A percentile compares a stretch with the other conserved stretches of the same genome.
phyloP scores from a whole-genome alignment of 2,797 vertebrate species.

The Anolis apletophallus region DNA sequence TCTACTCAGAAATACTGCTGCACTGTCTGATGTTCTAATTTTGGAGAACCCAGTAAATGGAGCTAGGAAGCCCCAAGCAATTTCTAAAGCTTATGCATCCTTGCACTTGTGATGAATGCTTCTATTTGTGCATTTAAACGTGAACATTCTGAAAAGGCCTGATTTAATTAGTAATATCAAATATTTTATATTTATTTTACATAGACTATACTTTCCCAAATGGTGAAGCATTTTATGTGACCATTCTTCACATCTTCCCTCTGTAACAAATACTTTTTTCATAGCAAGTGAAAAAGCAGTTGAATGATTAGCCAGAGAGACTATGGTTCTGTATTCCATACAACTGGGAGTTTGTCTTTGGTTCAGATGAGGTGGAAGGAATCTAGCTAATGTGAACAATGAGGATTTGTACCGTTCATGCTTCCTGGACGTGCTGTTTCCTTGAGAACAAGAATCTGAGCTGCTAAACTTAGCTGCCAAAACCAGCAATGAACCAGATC shows the following conservation, averaged over 20 bases:
- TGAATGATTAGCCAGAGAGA: neutral
- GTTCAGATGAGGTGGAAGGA: conserved; percentile 59
- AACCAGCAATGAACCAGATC: conserved; percentile 74
- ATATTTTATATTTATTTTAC: neutral
- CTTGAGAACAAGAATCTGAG: conserved; percentile 71
- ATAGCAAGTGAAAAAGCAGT: conserved; percentile 52
- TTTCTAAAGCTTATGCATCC: neutral
- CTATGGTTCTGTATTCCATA: conserved; percentile 54
- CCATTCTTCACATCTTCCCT: conserved; percentile 3
- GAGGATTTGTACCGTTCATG: conserved; percentile 73
- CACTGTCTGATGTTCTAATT: conserved; percentile 22
- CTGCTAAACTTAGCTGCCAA: conserved; percentile 73
- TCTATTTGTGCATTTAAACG: neutral
- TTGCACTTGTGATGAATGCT: neutral
- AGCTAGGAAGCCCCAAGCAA: neutral
- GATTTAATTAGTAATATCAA: neutral
- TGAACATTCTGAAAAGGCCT: conserved; percentile 14
- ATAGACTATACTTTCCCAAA: conserved; percentile 20
- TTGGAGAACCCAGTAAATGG: conserved; percentile 7
- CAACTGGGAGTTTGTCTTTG: conserved; percentile 69
- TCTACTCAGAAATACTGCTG: conserved; percentile 51
- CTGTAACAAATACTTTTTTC: conserved; percentile 69
- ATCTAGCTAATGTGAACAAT: conserved; percentile 71
- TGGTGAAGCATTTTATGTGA: conserved; percentile 30
- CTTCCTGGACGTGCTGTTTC: conserved; percentile 76